These are phyloP conservation scores for Notothenia rossii DNA, from an alignment of 2,113 vertebrate species.

Conservation along the genomic window DNA sequence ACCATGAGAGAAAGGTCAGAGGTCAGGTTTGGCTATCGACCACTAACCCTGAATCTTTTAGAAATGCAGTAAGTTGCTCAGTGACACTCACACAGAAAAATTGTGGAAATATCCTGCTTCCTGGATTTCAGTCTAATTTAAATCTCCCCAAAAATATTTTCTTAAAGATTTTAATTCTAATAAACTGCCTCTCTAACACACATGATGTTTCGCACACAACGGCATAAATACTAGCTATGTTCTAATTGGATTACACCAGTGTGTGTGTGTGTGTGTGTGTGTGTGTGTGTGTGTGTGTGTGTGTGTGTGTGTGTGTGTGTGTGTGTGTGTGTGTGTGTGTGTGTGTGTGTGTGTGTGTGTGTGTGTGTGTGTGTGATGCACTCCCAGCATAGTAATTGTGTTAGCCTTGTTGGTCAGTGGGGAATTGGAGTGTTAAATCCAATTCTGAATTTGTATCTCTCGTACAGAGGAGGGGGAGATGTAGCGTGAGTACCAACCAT, in stretches of 20 bases:
- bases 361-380: constrained; percentile 59
- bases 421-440: constrained; percentile 86
- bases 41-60: background rate
- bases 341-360: constrained; percentile 35
- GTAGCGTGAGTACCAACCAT: constrained; percentile 79
- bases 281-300: constrained; percentile 37
- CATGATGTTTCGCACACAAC: constrained; percentile 28
- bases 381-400: constrained; percentile 80
- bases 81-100: background rate
- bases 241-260: constrained; percentile 77
- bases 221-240: constrained; percentile 54
- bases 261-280: constrained; percentile 17
- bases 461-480: constrained; percentile 73
- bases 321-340: constrained; percentile 16
- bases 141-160: constrained; percentile 41
- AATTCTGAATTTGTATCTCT: constrained; percentile 84
- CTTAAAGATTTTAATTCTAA: constrained; percentile 33
- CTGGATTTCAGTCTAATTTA: constrained; percentile 12
- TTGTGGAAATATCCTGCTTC: background rate
- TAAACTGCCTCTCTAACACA: constrained; percentile 38
- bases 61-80: background rate
- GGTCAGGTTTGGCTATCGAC: background rate
- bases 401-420: constrained; percentile 81
- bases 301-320: constrained; percentile 36
- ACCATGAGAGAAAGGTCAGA: background rate